A percentile compares a stretch with the other conserved stretches of the same genome.
These are phyloP conservation scores for Aphelenchoides fujianensis DNA, from an alignment of 1,140 invertebrate genomes.

Conservation along the genomic window DNA sequence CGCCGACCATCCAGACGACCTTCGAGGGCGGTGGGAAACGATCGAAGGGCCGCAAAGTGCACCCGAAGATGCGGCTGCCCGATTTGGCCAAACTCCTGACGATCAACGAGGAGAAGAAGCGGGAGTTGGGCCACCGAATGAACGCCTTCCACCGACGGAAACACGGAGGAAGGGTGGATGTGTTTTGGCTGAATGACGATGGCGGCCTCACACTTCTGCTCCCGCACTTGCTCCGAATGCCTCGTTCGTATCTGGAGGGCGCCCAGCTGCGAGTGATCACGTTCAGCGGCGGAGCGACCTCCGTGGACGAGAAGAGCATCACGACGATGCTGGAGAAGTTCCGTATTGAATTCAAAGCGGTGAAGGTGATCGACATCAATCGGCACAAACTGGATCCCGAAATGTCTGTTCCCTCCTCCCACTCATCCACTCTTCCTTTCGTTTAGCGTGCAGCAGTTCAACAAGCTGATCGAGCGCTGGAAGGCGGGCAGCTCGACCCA, in stretches of 20 bases:
- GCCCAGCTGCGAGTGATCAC: constrained; percentile 27
- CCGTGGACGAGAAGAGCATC: constrained; percentile 32
- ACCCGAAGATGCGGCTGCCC: not conserved
- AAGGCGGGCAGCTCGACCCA: constrained; percentile 15
- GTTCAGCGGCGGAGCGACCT: constrained; percentile 1
- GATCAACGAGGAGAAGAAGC: not conserved
- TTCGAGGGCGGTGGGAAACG: too few relatives aligned
- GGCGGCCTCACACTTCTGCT: constrained; percentile 69
- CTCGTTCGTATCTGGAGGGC: constrained; percentile 35
- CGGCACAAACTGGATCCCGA: constrained; percentile 29
- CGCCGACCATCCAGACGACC: not conserved
- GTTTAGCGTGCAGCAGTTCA: constrained; percentile 20
- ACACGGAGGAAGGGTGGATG: constrained; percentile 76
- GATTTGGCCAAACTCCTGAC: not conserved
- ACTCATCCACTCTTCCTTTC: not conserved
- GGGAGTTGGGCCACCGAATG: constrained; percentile 17
- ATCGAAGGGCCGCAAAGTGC: not conserved
- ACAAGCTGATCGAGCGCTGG: constrained; percentile 28
- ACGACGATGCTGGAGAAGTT: constrained; percentile 27
- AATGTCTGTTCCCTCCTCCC: constrained; percentile 7
- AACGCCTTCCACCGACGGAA: constrained; percentile 33
- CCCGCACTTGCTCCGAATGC: constrained; percentile 32
- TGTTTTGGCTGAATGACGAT: constrained; percentile 95
- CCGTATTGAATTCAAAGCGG: constrained; percentile 31
- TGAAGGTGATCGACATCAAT: constrained; percentile 33